Evolutionary conservation across 2,113 vertebrate genomes (phyloP).

Genomic region (Micromys minutus): DNA sequence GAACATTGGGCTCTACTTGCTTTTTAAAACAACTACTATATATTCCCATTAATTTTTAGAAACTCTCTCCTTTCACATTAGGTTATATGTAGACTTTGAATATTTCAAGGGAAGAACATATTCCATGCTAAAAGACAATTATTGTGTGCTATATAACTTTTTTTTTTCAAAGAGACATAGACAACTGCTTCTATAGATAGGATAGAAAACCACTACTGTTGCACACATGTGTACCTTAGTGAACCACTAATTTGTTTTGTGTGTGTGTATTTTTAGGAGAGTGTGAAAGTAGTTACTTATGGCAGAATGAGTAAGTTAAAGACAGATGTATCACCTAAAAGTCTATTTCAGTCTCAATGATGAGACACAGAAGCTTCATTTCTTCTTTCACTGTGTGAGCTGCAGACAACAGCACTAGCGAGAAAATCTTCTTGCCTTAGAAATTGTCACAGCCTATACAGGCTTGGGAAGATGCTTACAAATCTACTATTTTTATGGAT

Average conservation of each 20-base stretch:
- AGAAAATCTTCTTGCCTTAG: neutral
- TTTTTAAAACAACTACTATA: neutral
- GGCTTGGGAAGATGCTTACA: too few species aligned
- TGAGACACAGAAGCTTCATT: too few species aligned
- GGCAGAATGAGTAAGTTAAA: neutral
- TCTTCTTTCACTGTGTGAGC: neutral
- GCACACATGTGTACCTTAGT: neutral
- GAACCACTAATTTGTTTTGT: neutral
- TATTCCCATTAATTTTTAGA: conserved; percentile 26
- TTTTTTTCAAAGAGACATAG: neutral
- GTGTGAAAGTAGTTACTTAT: neutral
- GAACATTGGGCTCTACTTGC: neutral
- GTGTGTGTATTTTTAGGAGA: too few species aligned
- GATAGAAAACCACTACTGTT: neutral
- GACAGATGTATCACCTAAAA: neutral
- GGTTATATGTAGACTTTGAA: conserved; percentile 4
- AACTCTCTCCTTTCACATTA: conserved; percentile 10
- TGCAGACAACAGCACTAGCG: too few species aligned
- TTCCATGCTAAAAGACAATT: neutral
- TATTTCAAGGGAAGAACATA: neutral
- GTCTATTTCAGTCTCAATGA: neutral
- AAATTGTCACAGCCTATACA: neutral
- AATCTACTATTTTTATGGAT: neutral
- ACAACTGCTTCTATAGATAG: neutral
- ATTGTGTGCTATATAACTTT: neutral